phyloP scores from a whole-genome alignment of 2,113 vertebrate genomes.

The Telmatochromis sp. region DNA sequence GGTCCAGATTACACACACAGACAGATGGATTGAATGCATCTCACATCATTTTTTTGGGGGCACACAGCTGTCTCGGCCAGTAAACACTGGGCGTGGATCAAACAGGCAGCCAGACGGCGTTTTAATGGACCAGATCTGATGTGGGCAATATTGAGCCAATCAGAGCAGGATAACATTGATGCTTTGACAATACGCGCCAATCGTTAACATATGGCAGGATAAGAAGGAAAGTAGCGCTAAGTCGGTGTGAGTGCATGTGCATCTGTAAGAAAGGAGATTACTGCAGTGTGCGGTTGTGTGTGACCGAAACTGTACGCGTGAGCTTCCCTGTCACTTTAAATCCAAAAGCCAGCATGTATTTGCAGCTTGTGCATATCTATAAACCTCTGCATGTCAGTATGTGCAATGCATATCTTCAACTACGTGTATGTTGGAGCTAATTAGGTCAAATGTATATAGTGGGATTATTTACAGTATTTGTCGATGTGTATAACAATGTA shows the following conservation, averaged over 20 bases:
- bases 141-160: background rate
- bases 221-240: background rate
- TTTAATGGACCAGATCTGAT: conserved; percentile 21
- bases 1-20: background rate
- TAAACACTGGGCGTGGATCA: background rate
- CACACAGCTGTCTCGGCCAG: background rate
- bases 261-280: background rate
- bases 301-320: background rate
- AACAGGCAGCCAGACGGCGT: background rate
- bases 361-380: background rate
- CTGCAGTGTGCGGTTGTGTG: background rate
- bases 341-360: background rate
- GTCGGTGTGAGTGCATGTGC: background rate
- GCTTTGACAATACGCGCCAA: background rate
- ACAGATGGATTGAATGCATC: background rate
- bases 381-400: background rate
- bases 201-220: background rate
- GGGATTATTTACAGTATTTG: background rate
- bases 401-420: background rate
- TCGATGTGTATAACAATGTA: background rate
- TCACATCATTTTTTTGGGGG: background rate
- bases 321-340: background rate
- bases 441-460: background rate
- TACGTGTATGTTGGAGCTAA: background rate
- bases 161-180: background rate